Evolutionary conservation across 2,797 vertebrate species (phyloP).

Genomic region (Psittacula derbiana): DNA sequence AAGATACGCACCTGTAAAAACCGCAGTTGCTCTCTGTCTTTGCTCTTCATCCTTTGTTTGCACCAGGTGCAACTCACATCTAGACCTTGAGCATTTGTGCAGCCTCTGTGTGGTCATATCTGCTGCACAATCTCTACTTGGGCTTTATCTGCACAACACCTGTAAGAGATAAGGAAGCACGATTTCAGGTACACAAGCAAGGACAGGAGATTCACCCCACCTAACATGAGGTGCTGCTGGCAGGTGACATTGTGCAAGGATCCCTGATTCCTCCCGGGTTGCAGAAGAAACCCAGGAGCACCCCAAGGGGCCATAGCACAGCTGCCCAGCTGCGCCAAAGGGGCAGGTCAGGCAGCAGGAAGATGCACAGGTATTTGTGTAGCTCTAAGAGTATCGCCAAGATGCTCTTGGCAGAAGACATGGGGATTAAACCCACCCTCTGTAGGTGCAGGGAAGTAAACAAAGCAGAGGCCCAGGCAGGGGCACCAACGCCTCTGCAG

Average conservation of each 20-base stretch:
- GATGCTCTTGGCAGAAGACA: neutral
- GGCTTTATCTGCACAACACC: neutral
- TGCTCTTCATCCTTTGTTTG: neutral
- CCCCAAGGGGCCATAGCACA: neutral
- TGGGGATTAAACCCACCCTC: neutral
- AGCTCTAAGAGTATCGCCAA: neutral
- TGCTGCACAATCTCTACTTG: neutral
- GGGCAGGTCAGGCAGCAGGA: neutral
- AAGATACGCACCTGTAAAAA: neutral
- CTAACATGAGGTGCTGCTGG: accelerated
- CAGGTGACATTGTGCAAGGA: neutral
- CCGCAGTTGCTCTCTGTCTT: accelerated
- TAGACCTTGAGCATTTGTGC: neutral
- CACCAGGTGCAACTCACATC: accelerated
- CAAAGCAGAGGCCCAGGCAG: neutral
- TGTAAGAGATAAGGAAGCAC: neutral
- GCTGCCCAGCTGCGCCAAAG: accelerated
- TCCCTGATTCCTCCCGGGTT: accelerated
- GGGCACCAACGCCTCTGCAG: neutral
- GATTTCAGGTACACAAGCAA: neutral
- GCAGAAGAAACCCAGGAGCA: neutral
- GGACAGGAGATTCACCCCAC: neutral
- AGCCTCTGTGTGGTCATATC: neutral
- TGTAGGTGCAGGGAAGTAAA: neutral
- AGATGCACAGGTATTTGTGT: neutral